Evolutionary conservation across 92 coral and sea anemone genomes (phyloP).

Genomic region (Paragorgia papillata): DNA sequence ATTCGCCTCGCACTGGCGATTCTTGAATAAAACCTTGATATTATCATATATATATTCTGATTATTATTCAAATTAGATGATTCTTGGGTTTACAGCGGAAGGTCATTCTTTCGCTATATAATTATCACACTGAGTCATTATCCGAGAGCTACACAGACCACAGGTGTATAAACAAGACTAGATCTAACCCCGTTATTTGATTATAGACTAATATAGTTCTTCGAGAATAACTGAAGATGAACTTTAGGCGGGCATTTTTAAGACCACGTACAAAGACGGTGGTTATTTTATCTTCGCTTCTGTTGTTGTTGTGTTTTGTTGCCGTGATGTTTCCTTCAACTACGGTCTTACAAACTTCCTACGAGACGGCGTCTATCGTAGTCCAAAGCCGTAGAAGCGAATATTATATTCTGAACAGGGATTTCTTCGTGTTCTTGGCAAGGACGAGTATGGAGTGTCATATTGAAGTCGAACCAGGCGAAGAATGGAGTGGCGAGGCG

Average conservation of each 20-base stretch:
- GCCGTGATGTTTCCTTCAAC: conserved; percentile 16
- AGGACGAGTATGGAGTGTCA: conserved; percentile 24
- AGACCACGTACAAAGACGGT: background rate
- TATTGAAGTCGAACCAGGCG: conserved; percentile 36
- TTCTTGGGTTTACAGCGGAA: too few species aligned
- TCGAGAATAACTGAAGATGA: conserved; percentile 10
- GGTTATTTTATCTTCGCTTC: background rate
- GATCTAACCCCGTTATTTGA: too few species aligned
- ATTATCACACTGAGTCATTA: too few species aligned
- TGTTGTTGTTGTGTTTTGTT: conserved; percentile 16
- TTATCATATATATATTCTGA: too few species aligned
- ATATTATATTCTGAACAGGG: conserved; percentile 17
- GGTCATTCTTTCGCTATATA: too few species aligned
- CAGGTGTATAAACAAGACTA: too few species aligned
- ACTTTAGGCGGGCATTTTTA: background rate
- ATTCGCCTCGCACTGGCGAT: too few species aligned
- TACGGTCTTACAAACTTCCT: background rate
- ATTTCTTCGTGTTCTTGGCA: conserved; percentile 11
- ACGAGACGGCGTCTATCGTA: conserved; percentile 7
- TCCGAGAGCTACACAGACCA: too few species aligned
- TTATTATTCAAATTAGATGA: too few species aligned
- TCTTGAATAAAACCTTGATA: too few species aligned
- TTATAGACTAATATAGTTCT: too few species aligned
- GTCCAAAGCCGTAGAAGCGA: conserved; percentile 20
- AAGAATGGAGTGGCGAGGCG: conserved; percentile 19